Base-by-base conservation (phyloP, 2,888 invertebrate genomes). In the Hololepta plana region DNA sequence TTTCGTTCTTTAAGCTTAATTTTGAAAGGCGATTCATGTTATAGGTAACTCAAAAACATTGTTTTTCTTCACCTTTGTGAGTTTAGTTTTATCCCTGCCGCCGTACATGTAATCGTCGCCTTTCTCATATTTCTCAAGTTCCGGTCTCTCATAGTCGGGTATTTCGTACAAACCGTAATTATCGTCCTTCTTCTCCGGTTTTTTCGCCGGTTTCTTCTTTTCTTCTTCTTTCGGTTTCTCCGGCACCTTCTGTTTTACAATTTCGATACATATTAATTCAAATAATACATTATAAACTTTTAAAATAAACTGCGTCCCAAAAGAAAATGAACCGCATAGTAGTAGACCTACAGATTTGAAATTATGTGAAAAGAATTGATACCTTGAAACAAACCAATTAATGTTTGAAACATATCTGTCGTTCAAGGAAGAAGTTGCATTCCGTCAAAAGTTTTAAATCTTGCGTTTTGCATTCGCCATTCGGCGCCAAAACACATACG, bases 81-180 rank as follows among this genome's bases (percentile, higher is more conserved):
- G 38, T 45, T 54, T 52, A 4, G 51, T 54, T 46, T 53, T 57
- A 30, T 57, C 47, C 40, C 56, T 41, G 48, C 62, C 43, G 55
- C 63, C 44, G 56, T 60, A 46, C 55, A 61, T 43, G 13, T 44
- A 49, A 29, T 44, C 42, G 16, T 47, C 44, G 28, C 38, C 39
- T 26, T 64, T 61, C 48, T 74, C 71, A 40, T 67, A 75, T 50
- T 66, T 67, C 44, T 77, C 76, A 30, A 77, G 59, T 3, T 67
- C 71, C 2, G 79, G 71, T 37, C 77, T 64, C 15, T 80, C 80
- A 43, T 81, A 81, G 48, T 81, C 80, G 6, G 72, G 64, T 27
- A 69, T 55, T 34, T 47, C 52, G 33, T 51, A 50, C 44, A 53
- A 47, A 14, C 49, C 53, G 29, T 47, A 60, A 28, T 66, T 57